Conservation (phyloP, 2,113 vertebrate genomes). For the Mola mola region DNA sequence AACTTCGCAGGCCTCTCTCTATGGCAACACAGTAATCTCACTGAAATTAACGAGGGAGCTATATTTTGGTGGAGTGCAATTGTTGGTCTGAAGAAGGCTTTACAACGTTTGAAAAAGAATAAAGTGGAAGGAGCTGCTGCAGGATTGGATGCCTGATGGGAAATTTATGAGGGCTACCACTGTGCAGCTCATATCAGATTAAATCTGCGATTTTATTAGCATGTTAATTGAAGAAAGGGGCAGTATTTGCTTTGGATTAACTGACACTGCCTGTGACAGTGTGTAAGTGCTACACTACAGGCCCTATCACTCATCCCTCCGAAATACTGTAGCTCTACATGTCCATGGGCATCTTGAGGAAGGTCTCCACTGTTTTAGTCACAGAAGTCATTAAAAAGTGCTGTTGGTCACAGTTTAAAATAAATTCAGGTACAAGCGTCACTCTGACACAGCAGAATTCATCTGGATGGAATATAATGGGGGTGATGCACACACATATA, state of each 20-base stretch:
- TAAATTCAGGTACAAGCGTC: slow-evolving; percentile 55
- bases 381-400: slow-evolving; percentile 62
- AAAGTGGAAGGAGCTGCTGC: slow-evolving; percentile 28
- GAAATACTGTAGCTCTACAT: slow-evolving; percentile 47
- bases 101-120: slow-evolving; percentile 36
- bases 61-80: slow-evolving; percentile 15
- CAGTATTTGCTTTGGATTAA: slow-evolving; percentile 78
- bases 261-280: slow-evolving; percentile 69
- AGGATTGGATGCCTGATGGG: slow-evolving; percentile 50
- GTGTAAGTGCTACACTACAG: slow-evolving; percentile 43
- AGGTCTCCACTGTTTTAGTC: slow-evolving; percentile 44
- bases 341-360: slow-evolving; percentile 39
- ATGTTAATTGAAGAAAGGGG: slow-evolving; percentile 80
- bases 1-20: neutral
- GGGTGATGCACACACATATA: slow-evolving; percentile 33
- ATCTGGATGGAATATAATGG: slow-evolving; percentile 28
- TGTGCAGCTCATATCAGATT: slow-evolving; percentile 65
- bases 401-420: slow-evolving; percentile 57
- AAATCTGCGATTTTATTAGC: slow-evolving; percentile 76
- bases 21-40: neutral
- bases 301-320: slow-evolving; percentile 61
- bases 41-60: slow-evolving; percentile 1
- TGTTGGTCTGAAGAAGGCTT: slow-evolving; percentile 19
- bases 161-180: slow-evolving; percentile 59
- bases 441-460: slow-evolving; percentile 60